phyloP scores from a whole-genome alignment of 1,140 invertebrate genomes.

The Nephila pilipes region DNA sequence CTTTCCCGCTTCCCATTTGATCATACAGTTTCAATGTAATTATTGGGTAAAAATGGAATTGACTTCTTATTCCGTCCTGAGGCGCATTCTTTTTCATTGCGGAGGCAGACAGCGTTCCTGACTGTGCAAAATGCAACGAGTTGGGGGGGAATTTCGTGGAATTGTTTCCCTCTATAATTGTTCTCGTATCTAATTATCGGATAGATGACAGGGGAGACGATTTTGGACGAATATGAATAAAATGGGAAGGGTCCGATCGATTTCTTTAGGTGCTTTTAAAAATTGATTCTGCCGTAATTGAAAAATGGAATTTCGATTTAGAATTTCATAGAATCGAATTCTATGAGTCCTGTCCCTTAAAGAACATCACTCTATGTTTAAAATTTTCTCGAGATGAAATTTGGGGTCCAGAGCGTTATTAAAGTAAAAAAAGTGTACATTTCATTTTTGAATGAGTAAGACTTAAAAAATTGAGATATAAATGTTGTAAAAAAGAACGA shows the following conservation, averaged over 20 bases:
- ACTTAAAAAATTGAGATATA: no score
- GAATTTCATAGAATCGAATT: background rate
- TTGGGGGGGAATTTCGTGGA: slow-evolving; percentile 24
- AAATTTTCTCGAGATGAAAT: background rate
- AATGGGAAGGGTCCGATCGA: background rate
- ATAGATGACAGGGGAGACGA: background rate
- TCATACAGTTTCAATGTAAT: slow-evolving; percentile 66
- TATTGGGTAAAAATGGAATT: slow-evolving; percentile 68
- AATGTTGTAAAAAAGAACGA: no score
- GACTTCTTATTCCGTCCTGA: slow-evolving; percentile 63
- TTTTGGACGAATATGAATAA: background rate
- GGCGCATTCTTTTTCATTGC: slow-evolving; percentile 7
- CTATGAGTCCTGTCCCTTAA: background rate
- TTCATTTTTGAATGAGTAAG: no score
- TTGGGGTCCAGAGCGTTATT: background rate
- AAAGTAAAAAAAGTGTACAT: background rate
- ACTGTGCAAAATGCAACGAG: background rate
- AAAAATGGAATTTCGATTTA: background rate
- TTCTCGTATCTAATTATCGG: slow-evolving; percentile 63
- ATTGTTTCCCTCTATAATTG: slow-evolving; percentile 60
- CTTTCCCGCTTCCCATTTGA: slow-evolving; percentile 31
- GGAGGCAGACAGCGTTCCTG: background rate
- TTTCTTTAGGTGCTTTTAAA: background rate
- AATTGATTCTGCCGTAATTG: background rate
- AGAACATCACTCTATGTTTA: background rate